Conservation (phyloP, 2,113 vertebrate species). For the rabbit (Oryctolagus cuniculus) region DNA sequence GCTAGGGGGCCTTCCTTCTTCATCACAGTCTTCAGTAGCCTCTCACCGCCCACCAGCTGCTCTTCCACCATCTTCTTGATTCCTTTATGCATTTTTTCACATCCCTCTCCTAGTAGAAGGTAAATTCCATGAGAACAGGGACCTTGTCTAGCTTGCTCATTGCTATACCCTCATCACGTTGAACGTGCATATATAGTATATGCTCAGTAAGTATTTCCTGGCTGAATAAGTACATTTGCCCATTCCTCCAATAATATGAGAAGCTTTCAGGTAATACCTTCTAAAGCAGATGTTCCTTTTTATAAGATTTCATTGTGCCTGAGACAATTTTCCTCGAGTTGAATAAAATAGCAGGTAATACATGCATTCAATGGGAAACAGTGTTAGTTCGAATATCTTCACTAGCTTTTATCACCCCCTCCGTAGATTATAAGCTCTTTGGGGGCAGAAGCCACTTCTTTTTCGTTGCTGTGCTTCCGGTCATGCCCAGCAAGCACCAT, state of each 20-base stretch:
- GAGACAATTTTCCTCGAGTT: not conserved
- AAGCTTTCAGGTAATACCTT: not conserved
- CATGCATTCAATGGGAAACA: not conserved
- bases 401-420: not conserved
- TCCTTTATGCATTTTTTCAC: not conserved
- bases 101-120: not conserved
- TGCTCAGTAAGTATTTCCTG: not conserved
- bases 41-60: not conserved
- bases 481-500: not conserved
- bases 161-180: not conserved
- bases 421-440: slow-evolving; percentile 68
- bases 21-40: not conserved
- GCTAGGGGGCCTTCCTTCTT: not conserved
- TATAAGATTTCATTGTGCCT: not conserved
- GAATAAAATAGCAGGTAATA: slow-evolving; percentile 6
- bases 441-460: slow-evolving; percentile 44
- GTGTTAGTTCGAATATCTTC: not conserved
- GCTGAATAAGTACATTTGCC: not conserved
- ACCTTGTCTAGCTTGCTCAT: not conserved
- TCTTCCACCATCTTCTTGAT: not conserved
- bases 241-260: not conserved
- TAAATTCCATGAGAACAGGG: not conserved
- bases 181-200: not conserved
- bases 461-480: not conserved
- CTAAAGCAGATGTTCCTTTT: not conserved